Conservation (phyloP, 2,113 vertebrate species). For the Lasiurus borealis region DNA sequence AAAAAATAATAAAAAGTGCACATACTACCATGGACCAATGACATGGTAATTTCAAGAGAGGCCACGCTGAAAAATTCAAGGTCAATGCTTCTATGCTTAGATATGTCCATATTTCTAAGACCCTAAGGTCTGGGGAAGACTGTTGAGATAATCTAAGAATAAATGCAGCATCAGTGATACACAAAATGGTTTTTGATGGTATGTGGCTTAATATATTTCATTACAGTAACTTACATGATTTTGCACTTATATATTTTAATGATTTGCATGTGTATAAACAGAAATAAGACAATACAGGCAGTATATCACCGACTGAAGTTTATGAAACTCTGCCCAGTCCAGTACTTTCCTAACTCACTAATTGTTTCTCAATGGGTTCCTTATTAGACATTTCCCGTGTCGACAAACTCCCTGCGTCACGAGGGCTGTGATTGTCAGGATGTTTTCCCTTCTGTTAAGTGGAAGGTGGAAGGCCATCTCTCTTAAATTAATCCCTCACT, state of each 20-base stretch:
- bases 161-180: conserved; percentile 6
- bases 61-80: background rate
- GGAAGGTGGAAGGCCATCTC: conserved; percentile 37
- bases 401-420: conserved; percentile 7
- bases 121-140: background rate
- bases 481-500: conserved; percentile 14
- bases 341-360: conserved; percentile 47
- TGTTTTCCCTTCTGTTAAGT: conserved; percentile 16
- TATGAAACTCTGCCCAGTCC: conserved; percentile 41
- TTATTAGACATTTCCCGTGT: conserved; percentile 49
- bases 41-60: conserved; percentile 8
- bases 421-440: conserved; percentile 17
- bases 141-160: conserved; percentile 8
- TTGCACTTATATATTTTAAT: background rate
- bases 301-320: conserved; percentile 42
- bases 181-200: background rate
- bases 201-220: conserved; percentile 44
- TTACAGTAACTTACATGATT: conserved; percentile 21
- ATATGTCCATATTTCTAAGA: conserved; percentile 22
- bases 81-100: background rate
- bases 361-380: conserved; percentile 28
- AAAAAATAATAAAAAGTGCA: background rate
- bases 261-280: conserved; percentile 48
- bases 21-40: background rate
- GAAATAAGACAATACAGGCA: conserved; percentile 56